Base-by-base conservation (phyloP, 2,113 vertebrate genomes). In the Carassius gibelio region DNA sequence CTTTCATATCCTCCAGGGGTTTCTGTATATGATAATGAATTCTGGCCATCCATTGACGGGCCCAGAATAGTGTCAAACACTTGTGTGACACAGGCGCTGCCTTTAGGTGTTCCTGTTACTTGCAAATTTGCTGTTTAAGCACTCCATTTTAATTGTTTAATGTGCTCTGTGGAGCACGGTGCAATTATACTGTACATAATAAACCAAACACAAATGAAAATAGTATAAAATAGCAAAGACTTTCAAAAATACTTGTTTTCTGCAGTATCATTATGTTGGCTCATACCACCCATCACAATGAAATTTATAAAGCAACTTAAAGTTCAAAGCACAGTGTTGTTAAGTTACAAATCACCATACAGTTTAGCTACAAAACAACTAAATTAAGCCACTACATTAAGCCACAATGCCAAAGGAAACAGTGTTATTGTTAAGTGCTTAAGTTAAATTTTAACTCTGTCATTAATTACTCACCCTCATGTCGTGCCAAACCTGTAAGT, bases 11-110 rank as follows among this genome's bases (percentile, higher is more conserved):
- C 84, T 75, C 61, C 64, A 64, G 52, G 38, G 26, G 57, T 19
- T 80, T 85, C 68, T 26, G 61, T 74, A 38, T 75, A 71, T 50
- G 64, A 79, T 76, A 81, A 81, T 69, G n/a, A 82, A 85, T 81
- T 45, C 78, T 48, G 80, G 23, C 42, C 45, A 30, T 66, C 80
- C 45, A 81, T 26, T n/a, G 80, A 81, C 26, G 4, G 42, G 38
- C 11, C 77, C 62, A 50, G 78, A 81, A 26, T 23, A 68, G 62
- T 6, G 55, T 79, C 19, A 62, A 62, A 23, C 19, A 36, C 17
- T 77, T 77, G 42, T 1, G 21, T 23, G 71, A 45, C 48, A 76
- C 48, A 76, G 74, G 23, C 14, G 1, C 74, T 55, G 23, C 74
- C 23, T 55, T n/a, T 26, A 26, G 45, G 26, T 50, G 14, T 19